Base-by-base conservation (phyloP, 2,113 vertebrate species). In the Paradisaea rubra region DNA sequence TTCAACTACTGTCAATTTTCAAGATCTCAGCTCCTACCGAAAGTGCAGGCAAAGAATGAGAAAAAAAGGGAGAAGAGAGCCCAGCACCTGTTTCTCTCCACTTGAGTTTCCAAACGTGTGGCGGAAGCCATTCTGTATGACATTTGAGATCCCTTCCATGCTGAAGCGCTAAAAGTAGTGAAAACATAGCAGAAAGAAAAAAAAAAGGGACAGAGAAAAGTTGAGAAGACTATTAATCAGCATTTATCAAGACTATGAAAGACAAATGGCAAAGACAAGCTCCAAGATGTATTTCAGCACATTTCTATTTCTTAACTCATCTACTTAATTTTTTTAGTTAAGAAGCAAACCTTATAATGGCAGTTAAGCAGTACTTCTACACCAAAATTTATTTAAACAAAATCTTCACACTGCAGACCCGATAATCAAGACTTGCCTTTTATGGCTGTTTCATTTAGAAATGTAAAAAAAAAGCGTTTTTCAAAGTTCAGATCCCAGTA, bases 61-160 rank as follows among this genome's bases (percentile, higher is more conserved):
- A 93, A 95, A 88, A 69, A 63, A 97, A 96, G 92, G 91, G 50
- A 97, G 89, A 94, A 94, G 76, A 96, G 66, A 97, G 97, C 96
- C 80, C 68, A 97, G 97, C 99, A 99, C 99, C 99, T 99, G 99
- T 98, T 99, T 99, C 97, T 99, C 99, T 98, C 98, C 99, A 98
- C 98, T 98, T 17, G 99, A 96, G 97, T 97, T 98, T 97, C 99
- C 98, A 98, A 99, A 99, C 84, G 99, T 99, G 98, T 99, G 99
- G 97, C 99, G 99, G 96, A 99, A 98, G 98, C 99, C 98, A 98
- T 99, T 99, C 98, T 99, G 99, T 98, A 99, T 99, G 98, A 99
- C 98, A 98, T 97, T 98, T 98, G 99, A 99, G 96, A 99, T 98
- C 97, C 98, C 99, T 98, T 99, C 99, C 99, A 99, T 98, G 98